phyloP scores from a whole-genome alignment of 2,888 invertebrate species.

The Nomada flava region DNA sequence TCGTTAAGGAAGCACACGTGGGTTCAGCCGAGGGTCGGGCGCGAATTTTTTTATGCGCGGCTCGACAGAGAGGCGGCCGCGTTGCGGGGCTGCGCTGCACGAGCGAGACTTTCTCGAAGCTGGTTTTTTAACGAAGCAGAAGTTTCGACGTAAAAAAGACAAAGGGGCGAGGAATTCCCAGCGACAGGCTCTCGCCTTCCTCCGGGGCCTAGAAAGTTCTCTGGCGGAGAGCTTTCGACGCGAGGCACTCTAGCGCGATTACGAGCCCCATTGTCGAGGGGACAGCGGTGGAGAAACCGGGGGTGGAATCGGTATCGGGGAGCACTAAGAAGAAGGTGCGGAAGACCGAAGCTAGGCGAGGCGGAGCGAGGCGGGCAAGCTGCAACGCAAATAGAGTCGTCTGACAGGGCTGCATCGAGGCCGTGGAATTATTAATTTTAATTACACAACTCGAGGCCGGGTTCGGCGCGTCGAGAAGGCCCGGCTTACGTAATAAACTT shows the following conservation, averaged over 20 bases:
- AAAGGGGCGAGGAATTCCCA: not conserved
- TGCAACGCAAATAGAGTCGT: constrained; percentile 69
- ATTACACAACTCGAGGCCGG: constrained; percentile 71
- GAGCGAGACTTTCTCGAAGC: not conserved
- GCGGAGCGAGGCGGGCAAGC: not conserved
- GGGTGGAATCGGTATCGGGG: constrained; percentile 38
- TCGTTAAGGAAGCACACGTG: constrained; percentile 29
- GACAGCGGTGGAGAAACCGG: not conserved
- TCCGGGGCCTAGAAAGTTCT: constrained; percentile 3
- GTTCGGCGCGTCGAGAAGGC: constrained; percentile 63
- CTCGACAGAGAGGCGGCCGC: not conserved
- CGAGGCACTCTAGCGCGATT: constrained; percentile 14
- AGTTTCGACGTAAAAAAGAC: constrained; percentile 1
- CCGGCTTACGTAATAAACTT: constrained; percentile 72
- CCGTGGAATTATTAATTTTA: constrained; percentile 74
- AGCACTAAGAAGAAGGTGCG: constrained; percentile 41
- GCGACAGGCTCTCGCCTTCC: not conserved
- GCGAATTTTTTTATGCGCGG: constrained; percentile 47
- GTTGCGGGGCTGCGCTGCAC: not conserved
- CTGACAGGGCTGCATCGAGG: constrained; percentile 68
- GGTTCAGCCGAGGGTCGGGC: constrained; percentile 9
- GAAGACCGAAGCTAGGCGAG: constrained; percentile 33
- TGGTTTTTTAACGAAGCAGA: constrained; percentile 8
- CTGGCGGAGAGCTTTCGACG: not conserved
- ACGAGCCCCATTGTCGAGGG: constrained; percentile 12